Evolutionary conservation across 2,113 vertebrate genomes (phyloP).

Genomic region (Connochaetes taurinus): DNA sequence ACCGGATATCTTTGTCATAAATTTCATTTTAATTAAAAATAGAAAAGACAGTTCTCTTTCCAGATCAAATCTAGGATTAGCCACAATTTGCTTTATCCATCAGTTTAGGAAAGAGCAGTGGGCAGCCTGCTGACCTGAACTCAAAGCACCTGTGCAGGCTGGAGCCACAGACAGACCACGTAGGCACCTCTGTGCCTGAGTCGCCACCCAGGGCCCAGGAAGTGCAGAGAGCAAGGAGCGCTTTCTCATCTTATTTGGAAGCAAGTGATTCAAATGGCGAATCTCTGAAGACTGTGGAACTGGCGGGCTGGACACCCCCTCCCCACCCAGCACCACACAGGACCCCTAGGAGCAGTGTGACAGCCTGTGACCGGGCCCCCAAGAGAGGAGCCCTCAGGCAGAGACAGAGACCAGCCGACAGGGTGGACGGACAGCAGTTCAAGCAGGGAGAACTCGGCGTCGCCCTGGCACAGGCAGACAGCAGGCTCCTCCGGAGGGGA

Average conservation of each 20-base stretch:
- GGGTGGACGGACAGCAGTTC: not conserved
- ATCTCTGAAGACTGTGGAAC: too few relatives aligned
- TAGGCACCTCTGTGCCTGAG: not conserved
- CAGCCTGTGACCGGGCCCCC: not conserved
- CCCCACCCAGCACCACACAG: not conserved
- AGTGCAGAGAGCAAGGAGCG: not conserved
- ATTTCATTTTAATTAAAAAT: not conserved
- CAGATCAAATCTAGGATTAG: not conserved
- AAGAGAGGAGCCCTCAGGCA: not conserved
- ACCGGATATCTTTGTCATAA: not conserved
- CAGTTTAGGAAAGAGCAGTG: not conserved
- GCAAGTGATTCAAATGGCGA: accelerated
- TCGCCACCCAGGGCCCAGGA: not conserved
- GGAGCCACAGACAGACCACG: too few relatives aligned
- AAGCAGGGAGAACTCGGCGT: not conserved
- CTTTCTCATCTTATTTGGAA: not conserved
- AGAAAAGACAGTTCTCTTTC: not conserved
- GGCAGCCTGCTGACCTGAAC: not conserved
- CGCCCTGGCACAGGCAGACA: accelerated
- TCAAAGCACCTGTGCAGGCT: not conserved
- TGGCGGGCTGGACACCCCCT: accelerated
- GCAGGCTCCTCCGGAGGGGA: not conserved
- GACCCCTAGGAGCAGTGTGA: not conserved
- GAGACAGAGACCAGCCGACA: accelerated
- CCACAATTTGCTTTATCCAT: not conserved